A percentile compares a stretch with the other conserved stretches of the same genome.
These are phyloP conservation scores for Tyrophagus putrescentiae DNA, from an alignment of 1,140 invertebrate genomes.

Conservation along the genomic window DNA sequence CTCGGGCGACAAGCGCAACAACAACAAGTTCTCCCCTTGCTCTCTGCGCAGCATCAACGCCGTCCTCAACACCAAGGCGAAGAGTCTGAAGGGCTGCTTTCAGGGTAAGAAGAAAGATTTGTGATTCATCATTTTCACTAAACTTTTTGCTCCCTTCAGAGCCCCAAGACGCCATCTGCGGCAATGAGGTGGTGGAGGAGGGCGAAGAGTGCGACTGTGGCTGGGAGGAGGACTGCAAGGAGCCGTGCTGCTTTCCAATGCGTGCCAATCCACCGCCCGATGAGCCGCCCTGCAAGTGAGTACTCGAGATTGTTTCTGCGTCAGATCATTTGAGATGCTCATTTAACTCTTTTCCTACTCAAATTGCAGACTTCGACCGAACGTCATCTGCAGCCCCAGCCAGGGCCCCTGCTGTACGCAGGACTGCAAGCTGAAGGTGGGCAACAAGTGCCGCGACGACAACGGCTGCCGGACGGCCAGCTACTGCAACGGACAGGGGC, in stretches of 20 bases:
- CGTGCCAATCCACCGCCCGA: constrained; percentile 52
- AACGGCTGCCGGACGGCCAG: constrained; percentile 80
- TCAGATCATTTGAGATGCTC: background rate
- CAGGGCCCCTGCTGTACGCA: constrained; percentile 88
- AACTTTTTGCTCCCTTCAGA: constrained; percentile 38
- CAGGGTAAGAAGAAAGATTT: constrained; percentile 45
- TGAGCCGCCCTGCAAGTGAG: constrained; percentile 57
- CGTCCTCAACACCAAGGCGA: constrained; percentile 78
- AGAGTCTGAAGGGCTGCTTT: constrained; percentile 76
- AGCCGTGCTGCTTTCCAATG: constrained; percentile 84
- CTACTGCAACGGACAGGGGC: constrained; percentile 67
- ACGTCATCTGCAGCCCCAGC: constrained; percentile 27
- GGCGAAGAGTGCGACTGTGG: constrained; percentile 97
- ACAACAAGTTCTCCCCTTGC: constrained; percentile 79
- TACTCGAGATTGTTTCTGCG: background rate
- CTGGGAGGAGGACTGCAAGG: constrained; percentile 85
- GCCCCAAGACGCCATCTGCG: constrained; percentile 76
- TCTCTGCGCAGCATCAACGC: constrained; percentile 87
- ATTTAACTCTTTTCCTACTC: constrained; percentile 17
- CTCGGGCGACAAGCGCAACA: constrained; percentile 87
- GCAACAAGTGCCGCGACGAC: constrained; percentile 76
- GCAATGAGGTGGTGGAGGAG: constrained; percentile 87
- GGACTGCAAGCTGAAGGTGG: constrained; percentile 64
- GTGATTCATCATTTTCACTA: background rate
- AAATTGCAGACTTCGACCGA: constrained; percentile 23